phyloP scores from a whole-genome alignment of 2,888 invertebrate genomes.

The Cephus pulcher region DNA sequence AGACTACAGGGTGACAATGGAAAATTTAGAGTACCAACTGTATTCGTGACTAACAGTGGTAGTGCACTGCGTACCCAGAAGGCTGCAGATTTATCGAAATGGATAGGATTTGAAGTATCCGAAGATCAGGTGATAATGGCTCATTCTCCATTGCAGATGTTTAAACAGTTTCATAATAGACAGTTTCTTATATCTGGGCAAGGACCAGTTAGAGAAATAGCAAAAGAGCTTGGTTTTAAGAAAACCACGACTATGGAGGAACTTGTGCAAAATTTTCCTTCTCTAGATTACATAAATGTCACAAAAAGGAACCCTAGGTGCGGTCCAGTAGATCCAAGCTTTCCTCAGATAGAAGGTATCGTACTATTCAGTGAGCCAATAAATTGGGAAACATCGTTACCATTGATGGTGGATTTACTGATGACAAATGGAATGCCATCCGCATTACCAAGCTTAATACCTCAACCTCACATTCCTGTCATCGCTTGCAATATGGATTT shows the following conservation, averaged over 20 bases:
- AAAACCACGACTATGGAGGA: slow-evolving; percentile 72
- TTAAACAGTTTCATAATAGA: slow-evolving; percentile 72
- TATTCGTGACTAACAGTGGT: slow-evolving; percentile 77
- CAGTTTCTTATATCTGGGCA: slow-evolving; percentile 74
- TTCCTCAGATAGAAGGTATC: slow-evolving; percentile 71
- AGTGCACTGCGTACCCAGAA: slow-evolving; percentile 71
- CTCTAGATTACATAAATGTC: slow-evolving; percentile 70
- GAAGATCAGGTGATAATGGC: slow-evolving; percentile 76
- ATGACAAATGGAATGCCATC: slow-evolving; percentile 72
- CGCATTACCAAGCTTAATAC: slow-evolving; percentile 56
- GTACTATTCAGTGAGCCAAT: slow-evolving; percentile 76
- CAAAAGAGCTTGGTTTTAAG: slow-evolving; percentile 71
- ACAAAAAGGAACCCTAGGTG: slow-evolving; percentile 54
- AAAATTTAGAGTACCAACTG: slow-evolving; percentile 72
- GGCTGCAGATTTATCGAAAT: slow-evolving; percentile 71
- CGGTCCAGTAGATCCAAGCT: slow-evolving; percentile 69
- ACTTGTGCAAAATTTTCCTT: slow-evolving; percentile 70
- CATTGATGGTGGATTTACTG: slow-evolving; percentile 73
- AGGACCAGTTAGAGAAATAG: slow-evolving; percentile 69
- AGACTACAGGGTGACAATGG: slow-evolving; percentile 68
- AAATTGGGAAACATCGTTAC: slow-evolving; percentile 75
- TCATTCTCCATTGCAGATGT: slow-evolving; percentile 74
- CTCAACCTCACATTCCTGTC: slow-evolving; percentile 75
- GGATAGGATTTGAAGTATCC: slow-evolving; percentile 70
- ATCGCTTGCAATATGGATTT: slow-evolving; percentile 77